Evolutionary conservation across 1,140 invertebrate genomes (phyloP).

Genomic region (Trichomalopsis sarcophagae): DNA sequence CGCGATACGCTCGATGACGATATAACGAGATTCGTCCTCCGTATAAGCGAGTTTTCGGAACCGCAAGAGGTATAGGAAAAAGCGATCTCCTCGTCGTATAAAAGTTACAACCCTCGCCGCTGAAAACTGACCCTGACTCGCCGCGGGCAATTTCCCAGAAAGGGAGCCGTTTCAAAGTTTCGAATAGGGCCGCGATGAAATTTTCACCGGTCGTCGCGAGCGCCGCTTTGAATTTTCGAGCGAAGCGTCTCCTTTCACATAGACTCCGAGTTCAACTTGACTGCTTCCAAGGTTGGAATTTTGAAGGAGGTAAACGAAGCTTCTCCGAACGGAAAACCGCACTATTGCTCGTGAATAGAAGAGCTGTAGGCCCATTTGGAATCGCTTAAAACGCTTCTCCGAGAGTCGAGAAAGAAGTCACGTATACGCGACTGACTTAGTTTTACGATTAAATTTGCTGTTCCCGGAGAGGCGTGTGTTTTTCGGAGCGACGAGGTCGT

Average conservation of each 20-base stretch:
- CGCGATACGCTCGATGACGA: too few relatives aligned
- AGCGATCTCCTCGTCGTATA: neutral
- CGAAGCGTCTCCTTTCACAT: neutral
- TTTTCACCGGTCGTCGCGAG: neutral
- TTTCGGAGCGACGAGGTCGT: neutral
- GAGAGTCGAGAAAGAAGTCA: neutral
- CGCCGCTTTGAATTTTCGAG: neutral
- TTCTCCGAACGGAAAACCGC: too few relatives aligned
- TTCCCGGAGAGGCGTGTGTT: neutral
- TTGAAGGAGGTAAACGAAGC: too few relatives aligned
- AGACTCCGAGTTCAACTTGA: too few relatives aligned
- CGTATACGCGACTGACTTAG: neutral
- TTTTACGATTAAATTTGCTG: constrained; percentile 21
- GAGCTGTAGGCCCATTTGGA: too few relatives aligned
- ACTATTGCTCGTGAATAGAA: too few relatives aligned
- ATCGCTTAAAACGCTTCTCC: too few relatives aligned
- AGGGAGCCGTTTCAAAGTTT: neutral
- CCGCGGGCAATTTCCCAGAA: neutral
- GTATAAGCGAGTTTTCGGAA: too few relatives aligned
- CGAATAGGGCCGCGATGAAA: neutral
- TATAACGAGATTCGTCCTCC: too few relatives aligned
- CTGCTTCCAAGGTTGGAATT: too few relatives aligned
- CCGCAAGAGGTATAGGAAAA: too few relatives aligned
- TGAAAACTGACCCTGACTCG: neutral
- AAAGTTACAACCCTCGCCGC: neutral